Base-by-base conservation (phyloP, 1,140 invertebrate genomes). In the Macrotrachela quadricornifera region DNA sequence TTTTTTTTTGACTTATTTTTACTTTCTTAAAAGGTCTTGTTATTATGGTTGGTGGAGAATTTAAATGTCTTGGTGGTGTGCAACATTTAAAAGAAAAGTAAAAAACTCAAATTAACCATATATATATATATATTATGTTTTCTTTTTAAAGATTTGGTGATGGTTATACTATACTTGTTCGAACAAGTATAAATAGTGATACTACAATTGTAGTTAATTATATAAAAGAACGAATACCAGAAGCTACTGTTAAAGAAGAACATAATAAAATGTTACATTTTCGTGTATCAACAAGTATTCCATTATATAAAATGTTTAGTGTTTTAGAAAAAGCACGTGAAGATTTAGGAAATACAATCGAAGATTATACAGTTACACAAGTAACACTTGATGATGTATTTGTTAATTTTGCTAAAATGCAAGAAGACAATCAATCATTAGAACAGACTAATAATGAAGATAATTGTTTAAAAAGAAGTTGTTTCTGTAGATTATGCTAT, bases 321-420 rank as follows among this genome's bases (percentile, higher is more conserved):
- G 11, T 37, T 17, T 41, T 50, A 9, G 49, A 50, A 42, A n/a
- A 50, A 16, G n/a, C 15, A 13, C 21, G 40, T 6, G 17, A 30
- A 11, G 9, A 14, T 1, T 38, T 38, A 40, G 2, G 8, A n/a
- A 30, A 8, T 30, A 15, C 15, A n/a, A 65, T 73, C 41, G 69
- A 69, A 50, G 72, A 73, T 56, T 74, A 73, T 57, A 71, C 70
- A 18, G 67, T 74, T 30, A 70, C 69, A 55, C 72, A 74, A 59
- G 73, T 71, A 58, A 73, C 67, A 17, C 60, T 74, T 48, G 72
- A 74, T 55, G 72, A 73, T 64, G 72, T 73, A 12, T 54, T 54
- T 17, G 21, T 49, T 13, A 54, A 48, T 39, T 54, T 54, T 42
- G 46, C 41, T 10, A 44, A 57, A 56, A 57, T 39, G 76, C 78